These are phyloP conservation scores for human (Homo sapiens) DNA, from an alignment of 2,113 vertebrate genomes.

Conservation along the genomic window GRCh38 chr15:36648501-36649000, in stretches of 20 bases:
- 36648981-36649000: neutral
- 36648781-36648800: conserved; percentile 2
- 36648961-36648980: neutral
- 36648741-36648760: conserved; percentile 26
- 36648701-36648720: too few species aligned
- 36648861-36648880: neutral
- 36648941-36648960: neutral
- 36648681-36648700: too few species aligned
- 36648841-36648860: neutral
- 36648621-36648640: too few species aligned
- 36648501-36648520: too few species aligned
- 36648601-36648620: too few species aligned
- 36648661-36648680: too few species aligned
- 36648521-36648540: too few species aligned
- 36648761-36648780: neutral
- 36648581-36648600: too few species aligned
- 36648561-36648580: too few species aligned
- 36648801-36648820: conserved; percentile 29
- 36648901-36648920: neutral
- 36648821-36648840: conserved; percentile 39
- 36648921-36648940: neutral
- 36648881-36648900: neutral
- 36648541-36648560: too few species aligned
- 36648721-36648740: neutral
- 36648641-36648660: too few species aligned